A percentile compares a stretch with the other conserved stretches of the same genome.
These are phyloP conservation scores for Acanthis flammea DNA, from an alignment of 2,797 vertebrate species.

Conservation along the genomic window DNA sequence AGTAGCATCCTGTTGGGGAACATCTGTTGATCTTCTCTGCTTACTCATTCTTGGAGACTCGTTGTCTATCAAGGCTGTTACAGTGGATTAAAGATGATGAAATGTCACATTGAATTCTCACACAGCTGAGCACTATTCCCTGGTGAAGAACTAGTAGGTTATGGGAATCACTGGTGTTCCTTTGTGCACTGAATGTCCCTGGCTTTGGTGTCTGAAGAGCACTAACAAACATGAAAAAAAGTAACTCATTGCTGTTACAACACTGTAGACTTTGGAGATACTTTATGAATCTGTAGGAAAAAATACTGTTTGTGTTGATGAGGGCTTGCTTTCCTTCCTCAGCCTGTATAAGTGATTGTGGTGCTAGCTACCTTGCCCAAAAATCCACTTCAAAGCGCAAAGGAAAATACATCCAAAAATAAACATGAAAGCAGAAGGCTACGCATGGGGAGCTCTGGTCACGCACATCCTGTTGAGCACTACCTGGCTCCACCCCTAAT, in stretches of 20 bases:
- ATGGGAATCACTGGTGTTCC: neutral
- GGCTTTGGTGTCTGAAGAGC: neutral
- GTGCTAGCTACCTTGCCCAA: neutral
- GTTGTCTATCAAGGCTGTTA: neutral
- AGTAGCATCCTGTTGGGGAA: neutral
- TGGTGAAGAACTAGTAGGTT: neutral
- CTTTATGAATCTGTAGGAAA: neutral
- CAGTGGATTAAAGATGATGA: neutral
- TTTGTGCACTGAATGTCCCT: neutral
- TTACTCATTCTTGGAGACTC: neutral
- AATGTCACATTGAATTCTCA: neutral
- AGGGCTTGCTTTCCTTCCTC: slow-evolving; percentile 9
- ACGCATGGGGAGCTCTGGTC: slow-evolving; percentile 48
- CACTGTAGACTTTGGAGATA: neutral
- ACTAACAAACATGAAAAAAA: neutral
- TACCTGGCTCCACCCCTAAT: slow-evolving; percentile 32
- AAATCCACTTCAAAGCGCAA: slow-evolving; percentile 59
- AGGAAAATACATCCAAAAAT: slow-evolving; percentile 70
- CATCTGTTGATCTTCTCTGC: neutral
- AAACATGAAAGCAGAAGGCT: slow-evolving; percentile 66
- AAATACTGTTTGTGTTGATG: neutral
- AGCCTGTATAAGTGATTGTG: neutral
- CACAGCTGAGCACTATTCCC: neutral
- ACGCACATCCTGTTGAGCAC: slow-evolving; percentile 63
- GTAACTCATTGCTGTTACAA: neutral